Evolutionary conservation across 2,797 vertebrate genomes (phyloP), one percentile per base, ranked within the genome.

Genomic region (Pangasius krempfi): DNA sequence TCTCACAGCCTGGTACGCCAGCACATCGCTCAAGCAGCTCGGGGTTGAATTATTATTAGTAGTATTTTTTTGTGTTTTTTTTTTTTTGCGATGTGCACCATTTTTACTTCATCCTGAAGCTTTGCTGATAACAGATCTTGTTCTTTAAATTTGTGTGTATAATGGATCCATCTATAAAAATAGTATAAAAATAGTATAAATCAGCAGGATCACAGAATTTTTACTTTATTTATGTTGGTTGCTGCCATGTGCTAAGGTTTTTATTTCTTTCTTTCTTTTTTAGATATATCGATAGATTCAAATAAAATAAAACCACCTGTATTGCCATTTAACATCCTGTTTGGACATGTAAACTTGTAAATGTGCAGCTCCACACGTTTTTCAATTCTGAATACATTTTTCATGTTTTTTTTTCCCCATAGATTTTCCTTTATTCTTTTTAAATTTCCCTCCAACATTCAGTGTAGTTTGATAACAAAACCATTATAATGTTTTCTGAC

Each of bases 1-100:
- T 82, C 66, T 25, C 47, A 66, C 37, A 66, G 50, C 64, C 27
- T 7, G 4, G 3, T 66, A 84, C 70, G 54, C 81, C 70, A 87
- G 72, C 80, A 88, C 68, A 84, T 68, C 20, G 5, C 73, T 89
- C 76, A 58, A 27, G 75, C 50, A 68, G 88, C 54, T 78, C 85
- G 27, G 73, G 50, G 52, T 60, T 56, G 84, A 70, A n/a, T 30
- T 86, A 8, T 25, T 75, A 5, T 13, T 76, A n/a, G 13, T 86
- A 8, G 13, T 75, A 2, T 13, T 76, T 13, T 16, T 27, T n/a
- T 80, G 4, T 82, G 44, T 44, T 0, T 20, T 40, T 64, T 30
- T 68, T 56, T 76, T 62, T 75, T 33, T 37, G 25, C 64, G 2
- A 25, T 47, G 37, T 70, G 76, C 30, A 47, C 56, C 12, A 44